Evolutionary conservation across 1,140 invertebrate species (phyloP), one percentile per base, ranked within the genome.

Genomic region (Apis florea): DNA sequence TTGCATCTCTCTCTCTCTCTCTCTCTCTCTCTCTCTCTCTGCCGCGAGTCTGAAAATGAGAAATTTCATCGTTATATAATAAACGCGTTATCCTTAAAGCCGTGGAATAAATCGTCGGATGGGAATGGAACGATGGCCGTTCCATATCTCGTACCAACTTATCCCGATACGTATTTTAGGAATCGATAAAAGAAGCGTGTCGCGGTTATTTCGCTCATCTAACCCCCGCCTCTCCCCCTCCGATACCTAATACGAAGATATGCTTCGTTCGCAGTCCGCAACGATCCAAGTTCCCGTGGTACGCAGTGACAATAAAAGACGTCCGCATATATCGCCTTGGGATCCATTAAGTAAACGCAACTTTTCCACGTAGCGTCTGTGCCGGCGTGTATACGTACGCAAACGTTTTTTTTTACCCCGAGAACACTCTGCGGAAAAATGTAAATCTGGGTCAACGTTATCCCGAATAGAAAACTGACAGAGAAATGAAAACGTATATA

Each of bases 321-420:
- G 64, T 40, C 58, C 71, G 5, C 78, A 47, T 54, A 49, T 26
- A 75, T 59, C 79, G 79, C 70, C 71, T 66, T 59, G 72, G 71
- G 63, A 75, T 75, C 72, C 79, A 81, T 81, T 81, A 75, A 81
- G 53, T 66, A 74, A 81, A 81, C 79, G 79, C 79, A 81, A 67
- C 63, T 66, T 53, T 26, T 58, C 72, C 17, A 5, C 26, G 31
- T n/a, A 51, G 61, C 53, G 5, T 6, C 4, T 59, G 78, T 79
- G n/a, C n/a, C n/a, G n/a, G n/a, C 76, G 67, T 24, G 4, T 5
- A 58, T 47, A 73, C 69, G 72, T 72, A 40, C 4, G 68, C 68
- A 13, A 63, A 72, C 77, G 58, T 63, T 40, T 40, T 40, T 40
- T 81, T 81, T 75, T 53, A 68, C 26, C 26, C 61, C 8, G 71